A percentile compares a stretch with the other conserved stretches of the same genome.
Conservation (phyloP, 2,113 vertebrate species). For the Australoheros scitulus region DNA sequence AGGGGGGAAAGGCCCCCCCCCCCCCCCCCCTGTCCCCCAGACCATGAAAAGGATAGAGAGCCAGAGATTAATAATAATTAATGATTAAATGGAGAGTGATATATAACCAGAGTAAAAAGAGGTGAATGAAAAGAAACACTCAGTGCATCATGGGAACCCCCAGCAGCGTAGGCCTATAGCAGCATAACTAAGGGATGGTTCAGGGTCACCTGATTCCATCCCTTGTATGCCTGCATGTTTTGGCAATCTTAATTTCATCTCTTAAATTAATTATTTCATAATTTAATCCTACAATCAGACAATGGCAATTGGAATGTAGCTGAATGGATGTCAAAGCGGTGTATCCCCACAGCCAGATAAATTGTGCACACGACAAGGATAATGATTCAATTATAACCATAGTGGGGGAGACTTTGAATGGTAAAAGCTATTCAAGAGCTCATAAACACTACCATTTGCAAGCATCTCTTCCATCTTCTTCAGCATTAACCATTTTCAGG, state of each 20-base stretch:
- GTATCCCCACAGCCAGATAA: constrained; percentile 46
- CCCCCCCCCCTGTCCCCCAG: too few species aligned
- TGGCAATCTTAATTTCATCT: constrained; percentile 28
- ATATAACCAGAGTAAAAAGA: too few species aligned
- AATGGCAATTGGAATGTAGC: constrained; percentile 15
- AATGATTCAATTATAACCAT: constrained; percentile 54
- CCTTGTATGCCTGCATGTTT: background rate
- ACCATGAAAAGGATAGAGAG: too few species aligned
- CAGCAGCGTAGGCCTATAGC: too few species aligned
- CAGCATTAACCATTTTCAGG: constrained; percentile 11
- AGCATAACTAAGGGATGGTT: too few species aligned
- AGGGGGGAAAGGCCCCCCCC: too few species aligned
- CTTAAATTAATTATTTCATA: constrained; percentile 51
- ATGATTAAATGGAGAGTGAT: too few species aligned
- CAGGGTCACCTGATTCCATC: too few species aligned
- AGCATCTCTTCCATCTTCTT: constrained; percentile 17
- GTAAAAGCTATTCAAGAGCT: constrained; percentile 37
- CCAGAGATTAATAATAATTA: too few species aligned
- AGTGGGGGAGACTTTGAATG: constrained; percentile 32
- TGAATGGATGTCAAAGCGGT: constrained; percentile 32
- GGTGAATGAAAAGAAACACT: too few species aligned
- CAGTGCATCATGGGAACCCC: too few species aligned
- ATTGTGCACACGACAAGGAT: constrained; percentile 35
- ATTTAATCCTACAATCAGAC: constrained; percentile 50
- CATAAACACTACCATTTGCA: constrained; percentile 32